Percentiles rank a stretch among this genome's conserved stretches.
Conservation (phyloP, 1,140 invertebrate genomes). For the Zaprionus gabonicus region DNA sequence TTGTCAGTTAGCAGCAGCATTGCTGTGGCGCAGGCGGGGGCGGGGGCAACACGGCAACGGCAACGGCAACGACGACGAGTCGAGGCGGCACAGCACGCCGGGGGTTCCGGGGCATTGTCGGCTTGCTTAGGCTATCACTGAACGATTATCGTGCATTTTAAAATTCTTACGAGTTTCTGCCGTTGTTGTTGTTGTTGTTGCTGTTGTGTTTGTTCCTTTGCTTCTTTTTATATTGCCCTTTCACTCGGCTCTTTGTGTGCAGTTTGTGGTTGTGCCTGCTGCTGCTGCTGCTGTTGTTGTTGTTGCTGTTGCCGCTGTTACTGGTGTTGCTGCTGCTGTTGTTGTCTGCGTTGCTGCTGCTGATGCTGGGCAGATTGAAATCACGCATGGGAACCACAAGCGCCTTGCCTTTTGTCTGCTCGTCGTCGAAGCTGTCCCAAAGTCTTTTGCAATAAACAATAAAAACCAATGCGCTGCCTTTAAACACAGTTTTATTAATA, state of each 20-base stretch:
- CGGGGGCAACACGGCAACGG: constrained; percentile 13
- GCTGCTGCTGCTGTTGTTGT: constrained; percentile 23
- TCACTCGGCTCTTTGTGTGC: constrained; percentile 9
- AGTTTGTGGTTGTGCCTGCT: constrained; percentile 21
- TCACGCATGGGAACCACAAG: constrained; percentile 80
- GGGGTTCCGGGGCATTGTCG: constrained; percentile 67
- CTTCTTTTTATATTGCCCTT: constrained; percentile 10
- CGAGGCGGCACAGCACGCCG: not conserved
- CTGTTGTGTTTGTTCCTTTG: constrained; percentile 19
- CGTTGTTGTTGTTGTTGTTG: constrained; percentile 39
- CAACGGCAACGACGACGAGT: not conserved
- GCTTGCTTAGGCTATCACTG: constrained; percentile 84
- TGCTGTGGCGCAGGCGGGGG: constrained; percentile 30
- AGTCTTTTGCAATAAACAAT: constrained; percentile 42
- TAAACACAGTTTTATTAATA: constrained; percentile 76
- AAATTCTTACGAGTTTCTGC: constrained; percentile 84
- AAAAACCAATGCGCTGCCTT: constrained; percentile 33
- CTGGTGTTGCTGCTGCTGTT: constrained; percentile 22
- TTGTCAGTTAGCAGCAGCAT: constrained; percentile 36
- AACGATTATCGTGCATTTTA: constrained; percentile 85
- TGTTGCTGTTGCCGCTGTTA: constrained; percentile 37
- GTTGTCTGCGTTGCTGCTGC: constrained; percentile 38
- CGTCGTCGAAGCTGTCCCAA: constrained; percentile 52
- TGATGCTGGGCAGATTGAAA: constrained; percentile 69
- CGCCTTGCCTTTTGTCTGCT: constrained; percentile 74